phyloP scores from a whole-genome alignment of 2,888 invertebrate genomes.

The Octodonta nipae region DNA sequence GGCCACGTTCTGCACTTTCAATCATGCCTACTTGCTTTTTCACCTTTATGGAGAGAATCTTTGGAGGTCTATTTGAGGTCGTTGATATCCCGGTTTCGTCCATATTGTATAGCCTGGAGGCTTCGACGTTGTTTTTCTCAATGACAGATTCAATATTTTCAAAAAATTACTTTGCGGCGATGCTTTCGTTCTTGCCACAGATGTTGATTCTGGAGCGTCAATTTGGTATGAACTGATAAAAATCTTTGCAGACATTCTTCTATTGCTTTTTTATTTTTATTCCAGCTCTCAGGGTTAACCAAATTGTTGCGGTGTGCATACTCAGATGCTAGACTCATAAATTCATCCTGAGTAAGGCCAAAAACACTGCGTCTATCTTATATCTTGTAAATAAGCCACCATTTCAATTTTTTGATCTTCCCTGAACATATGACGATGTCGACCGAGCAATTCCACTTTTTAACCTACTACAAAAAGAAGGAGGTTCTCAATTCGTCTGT shows the following conservation, averaged over 20 bases:
- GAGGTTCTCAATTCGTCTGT: too few relatives aligned
- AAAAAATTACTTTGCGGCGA: background rate
- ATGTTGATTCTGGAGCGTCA: background rate
- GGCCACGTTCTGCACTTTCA: background rate
- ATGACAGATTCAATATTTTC: background rate
- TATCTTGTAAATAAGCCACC: background rate
- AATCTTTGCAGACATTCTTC: background rate
- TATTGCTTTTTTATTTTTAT: background rate
- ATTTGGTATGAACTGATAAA: too few relatives aligned
- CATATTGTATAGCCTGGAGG: slow-evolving; percentile 1
- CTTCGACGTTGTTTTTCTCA: background rate
- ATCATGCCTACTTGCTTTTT: background rate
- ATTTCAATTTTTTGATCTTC: background rate
- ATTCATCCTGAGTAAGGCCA: background rate
- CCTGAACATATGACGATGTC: background rate
- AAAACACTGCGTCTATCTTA: background rate
- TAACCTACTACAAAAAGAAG: too few relatives aligned
- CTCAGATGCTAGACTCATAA: background rate
- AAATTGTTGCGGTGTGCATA: background rate
- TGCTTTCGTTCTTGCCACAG: background rate
- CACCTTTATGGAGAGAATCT: slow-evolving; percentile 1
- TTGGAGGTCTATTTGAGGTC: background rate
- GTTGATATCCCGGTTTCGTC: slow-evolving; percentile 1
- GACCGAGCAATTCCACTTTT: slow-evolving; percentile 1
- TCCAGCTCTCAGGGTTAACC: background rate